Percentiles rank a stretch among this genome's conserved stretches.
phyloP scores from a whole-genome alignment of 53 echinoderm and acorn worm species.

The Luidia sarsii region DNA sequence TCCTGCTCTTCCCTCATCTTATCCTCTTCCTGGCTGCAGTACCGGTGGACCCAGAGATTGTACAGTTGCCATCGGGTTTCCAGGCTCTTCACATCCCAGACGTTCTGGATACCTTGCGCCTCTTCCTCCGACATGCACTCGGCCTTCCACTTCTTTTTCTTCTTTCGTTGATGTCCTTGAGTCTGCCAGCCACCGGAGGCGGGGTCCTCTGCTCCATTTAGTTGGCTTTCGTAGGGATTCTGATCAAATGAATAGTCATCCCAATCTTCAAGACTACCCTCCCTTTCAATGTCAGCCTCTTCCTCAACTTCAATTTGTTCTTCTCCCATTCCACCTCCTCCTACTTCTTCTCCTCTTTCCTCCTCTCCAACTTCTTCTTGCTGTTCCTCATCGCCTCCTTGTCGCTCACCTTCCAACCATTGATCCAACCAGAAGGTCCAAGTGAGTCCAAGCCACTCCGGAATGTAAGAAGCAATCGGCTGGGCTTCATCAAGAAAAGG shows the following conservation, averaged over 20 bases:
- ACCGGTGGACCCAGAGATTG: slow-evolving; percentile 70
- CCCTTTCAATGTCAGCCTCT: too few species aligned
- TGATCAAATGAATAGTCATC: too few species aligned
- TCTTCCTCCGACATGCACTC: slow-evolving; percentile 63
- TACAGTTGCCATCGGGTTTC: too few species aligned
- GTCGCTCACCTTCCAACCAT: too few species aligned
- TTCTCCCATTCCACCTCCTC: too few species aligned
- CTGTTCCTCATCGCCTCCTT: slow-evolving; percentile 24
- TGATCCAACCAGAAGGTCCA: too few species aligned
- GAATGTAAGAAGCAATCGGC: too few species aligned
- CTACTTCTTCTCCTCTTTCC: slow-evolving; percentile 59
- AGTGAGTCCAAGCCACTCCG: too few species aligned
- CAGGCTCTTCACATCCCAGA: slow-evolving; percentile 75
- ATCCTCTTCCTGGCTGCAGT: slow-evolving; percentile 31
- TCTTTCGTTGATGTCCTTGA: slow-evolving; percentile 16
- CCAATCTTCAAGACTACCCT: too few species aligned
- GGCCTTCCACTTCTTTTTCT: slow-evolving; percentile 40
- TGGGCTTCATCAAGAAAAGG: too few species aligned
- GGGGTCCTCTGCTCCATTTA: slow-evolving; percentile 8
- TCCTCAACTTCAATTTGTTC: slow-evolving; percentile 64
- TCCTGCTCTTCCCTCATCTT: slow-evolving; percentile 50
- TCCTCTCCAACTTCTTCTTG: slow-evolving; percentile 46
- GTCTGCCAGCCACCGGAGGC: slow-evolving; percentile 54
- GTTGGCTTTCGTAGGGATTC: slow-evolving; percentile 20
- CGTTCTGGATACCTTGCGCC: slow-evolving; percentile 52